Evolutionary conservation across 2,797 vertebrate genomes (phyloP), one percentile per base, ranked within the genome.

Genomic region (Aulostomus chinensis): DNA sequence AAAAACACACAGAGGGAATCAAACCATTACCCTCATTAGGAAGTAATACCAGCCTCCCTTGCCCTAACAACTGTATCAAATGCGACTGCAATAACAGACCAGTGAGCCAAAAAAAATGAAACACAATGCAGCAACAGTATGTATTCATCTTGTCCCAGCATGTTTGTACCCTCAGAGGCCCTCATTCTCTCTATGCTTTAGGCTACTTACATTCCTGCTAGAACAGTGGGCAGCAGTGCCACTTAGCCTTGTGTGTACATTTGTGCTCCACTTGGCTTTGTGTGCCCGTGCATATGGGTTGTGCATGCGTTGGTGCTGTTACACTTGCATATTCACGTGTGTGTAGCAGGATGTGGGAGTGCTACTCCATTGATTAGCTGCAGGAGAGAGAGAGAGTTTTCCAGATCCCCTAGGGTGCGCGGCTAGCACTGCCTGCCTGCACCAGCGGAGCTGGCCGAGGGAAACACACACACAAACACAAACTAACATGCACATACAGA

Each of bases 341-440:
- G 16, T 21, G 14, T 10, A 33, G 55, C 52, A 76, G 63, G 58
- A 64, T 61, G 71, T 66, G 76, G 71, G 42, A 66, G 81, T 76
- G 70, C 67, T 76, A 21, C 21, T 58, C 68, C 70, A 90, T 83
- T 88, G 83, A 89, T 84, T 82, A 86, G 72, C 50, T 57, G 62
- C 62, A 76, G 33, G 71, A 70, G 54, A 66, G 57, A 73, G 49
- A 67, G 58, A 72, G 32, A 62, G 68, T 78, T 74, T 76, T 68
- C 67, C 77, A 78, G 75, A 73, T 80, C 75, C 78, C 81, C 76
- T 1, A 32, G 66, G 78, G 77, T 36, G 53, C 80, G 54, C 28
- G 7, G 58, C 61, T 60, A 59, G 53, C 56, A 18, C 58, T 45
- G 67, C 36, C 64, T 61, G 62, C 67, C 69, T 78, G 61, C 50